Percentiles rank a stretch among this genome's conserved stretches.
phyloP scores from a whole-genome alignment of 2,888 invertebrate species.

The Celastrina argiolus region DNA sequence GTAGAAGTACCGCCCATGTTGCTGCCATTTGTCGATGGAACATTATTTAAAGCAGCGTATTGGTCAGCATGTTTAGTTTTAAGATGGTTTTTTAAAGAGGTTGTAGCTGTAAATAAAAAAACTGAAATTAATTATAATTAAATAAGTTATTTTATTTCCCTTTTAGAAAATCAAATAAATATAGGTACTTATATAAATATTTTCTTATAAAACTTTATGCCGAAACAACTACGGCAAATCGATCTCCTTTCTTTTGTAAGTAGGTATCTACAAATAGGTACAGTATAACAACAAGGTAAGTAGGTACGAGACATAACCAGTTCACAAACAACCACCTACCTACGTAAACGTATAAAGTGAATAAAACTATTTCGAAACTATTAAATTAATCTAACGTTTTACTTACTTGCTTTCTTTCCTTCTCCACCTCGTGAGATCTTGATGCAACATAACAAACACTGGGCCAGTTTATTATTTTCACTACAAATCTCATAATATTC shows the following conservation, averaged over 20 bases:
- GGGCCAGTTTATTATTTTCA: conserved; percentile 33
- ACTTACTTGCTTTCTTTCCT: conserved; percentile 32
- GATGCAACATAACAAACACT: conserved; percentile 32
- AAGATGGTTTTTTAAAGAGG: conserved; percentile 33
- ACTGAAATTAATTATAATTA: conserved; percentile 4
- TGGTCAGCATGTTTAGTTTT: conserved; percentile 34
- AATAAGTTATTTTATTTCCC: conserved; percentile 12
- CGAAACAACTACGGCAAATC: too few species aligned
- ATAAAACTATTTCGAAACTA: too few species aligned
- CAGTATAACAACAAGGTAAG: too few species aligned
- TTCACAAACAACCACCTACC: too few species aligned
- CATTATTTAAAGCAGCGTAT: conserved; percentile 31
- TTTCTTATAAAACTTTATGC: too few species aligned
- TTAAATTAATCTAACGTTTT: conserved; percentile 25
- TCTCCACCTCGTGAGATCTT: conserved; percentile 33
- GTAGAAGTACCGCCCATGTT: conserved; percentile 29
- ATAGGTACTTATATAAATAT: too few species aligned
- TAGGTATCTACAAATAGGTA: too few species aligned
- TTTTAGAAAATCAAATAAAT: too few species aligned
- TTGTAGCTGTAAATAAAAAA: conserved; percentile 23
- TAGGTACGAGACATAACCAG: too few species aligned
- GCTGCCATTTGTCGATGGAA: conserved; percentile 31
- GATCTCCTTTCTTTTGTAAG: too few species aligned
- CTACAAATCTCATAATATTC: conserved; percentile 33
- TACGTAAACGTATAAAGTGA: too few species aligned